A percentile compares a stretch with the other conserved stretches of the same genome.
Conservation (phyloP, 1,140 invertebrate species). For the Lucilia cuprina region DNA sequence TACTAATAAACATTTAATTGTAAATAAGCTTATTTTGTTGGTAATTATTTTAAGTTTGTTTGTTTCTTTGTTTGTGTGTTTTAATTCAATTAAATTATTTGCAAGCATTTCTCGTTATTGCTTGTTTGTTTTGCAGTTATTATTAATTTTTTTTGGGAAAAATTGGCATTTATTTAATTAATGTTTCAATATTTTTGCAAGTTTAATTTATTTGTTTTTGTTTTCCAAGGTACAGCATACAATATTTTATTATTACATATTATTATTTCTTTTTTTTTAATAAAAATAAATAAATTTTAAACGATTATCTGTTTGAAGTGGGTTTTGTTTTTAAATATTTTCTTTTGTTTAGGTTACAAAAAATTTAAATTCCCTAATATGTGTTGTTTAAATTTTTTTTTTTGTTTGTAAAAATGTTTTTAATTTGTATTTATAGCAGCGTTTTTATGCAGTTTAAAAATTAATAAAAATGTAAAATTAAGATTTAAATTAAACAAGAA, state of each 20-base stretch:
- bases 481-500: neutral
- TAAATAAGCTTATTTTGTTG: constrained; percentile 25
- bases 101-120: neutral
- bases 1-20: constrained; percentile 27
- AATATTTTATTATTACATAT: constrained; percentile 10
- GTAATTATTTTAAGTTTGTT: neutral
- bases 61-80: neutral
- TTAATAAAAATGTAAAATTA: neutral
- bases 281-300: constrained; percentile 18
- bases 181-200: neutral
- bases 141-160: neutral
- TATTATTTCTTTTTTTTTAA: neutral
- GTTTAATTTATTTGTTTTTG: constrained; percentile 1
- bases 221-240: constrained; percentile 23
- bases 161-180: neutral
- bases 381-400: neutral
- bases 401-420: neutral
- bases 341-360: constrained; percentile 20
- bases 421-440: neutral
- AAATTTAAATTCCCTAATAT: constrained; percentile 25
- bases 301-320: constrained; percentile 33
- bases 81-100: neutral
- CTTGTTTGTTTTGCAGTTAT: neutral
- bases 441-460: neutral
- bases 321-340: constrained; percentile 13